phyloP scores from a whole-genome alignment of 1,140 invertebrate species.

The Tetramorium alpestre region DNA sequence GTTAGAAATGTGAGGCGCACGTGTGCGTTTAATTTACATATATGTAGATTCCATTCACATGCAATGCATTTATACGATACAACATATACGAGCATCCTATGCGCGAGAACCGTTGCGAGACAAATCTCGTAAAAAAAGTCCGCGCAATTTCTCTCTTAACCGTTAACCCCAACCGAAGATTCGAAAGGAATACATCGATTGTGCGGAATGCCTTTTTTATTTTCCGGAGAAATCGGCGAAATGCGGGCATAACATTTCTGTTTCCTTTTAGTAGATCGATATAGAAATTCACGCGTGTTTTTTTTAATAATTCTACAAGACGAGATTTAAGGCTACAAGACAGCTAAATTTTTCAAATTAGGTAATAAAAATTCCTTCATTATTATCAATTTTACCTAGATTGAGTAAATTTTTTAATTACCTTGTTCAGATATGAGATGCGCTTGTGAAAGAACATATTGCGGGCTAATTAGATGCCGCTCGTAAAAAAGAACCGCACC shows the following conservation, averaged over 20 bases:
- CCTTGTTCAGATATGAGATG: neutral
- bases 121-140: conserved; percentile 30
- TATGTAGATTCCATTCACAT: conserved; percentile 50
- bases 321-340: neutral
- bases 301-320: neutral
- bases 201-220: neutral
- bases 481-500: conserved; percentile 10
- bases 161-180: conserved; percentile 9
- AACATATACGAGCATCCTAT: neutral
- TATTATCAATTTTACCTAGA: neutral
- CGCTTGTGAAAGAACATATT: neutral
- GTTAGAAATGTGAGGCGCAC: conserved; percentile 26
- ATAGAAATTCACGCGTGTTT: neutral
- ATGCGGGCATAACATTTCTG: neutral
- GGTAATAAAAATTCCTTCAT: neutral
- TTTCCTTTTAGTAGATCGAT: neutral
- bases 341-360: neutral
- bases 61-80: conserved; percentile 32
- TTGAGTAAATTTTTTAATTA: neutral
- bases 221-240: neutral
- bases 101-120: neutral
- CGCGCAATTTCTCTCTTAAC: conserved; percentile 47
- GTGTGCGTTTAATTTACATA: conserved; percentile 60
- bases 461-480: conserved; percentile 18
- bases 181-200: neutral